Percentiles rank a stretch among this genome's conserved stretches.
Conservation (phyloP, 2,888 invertebrate species). For the Protonemura montana region DNA sequence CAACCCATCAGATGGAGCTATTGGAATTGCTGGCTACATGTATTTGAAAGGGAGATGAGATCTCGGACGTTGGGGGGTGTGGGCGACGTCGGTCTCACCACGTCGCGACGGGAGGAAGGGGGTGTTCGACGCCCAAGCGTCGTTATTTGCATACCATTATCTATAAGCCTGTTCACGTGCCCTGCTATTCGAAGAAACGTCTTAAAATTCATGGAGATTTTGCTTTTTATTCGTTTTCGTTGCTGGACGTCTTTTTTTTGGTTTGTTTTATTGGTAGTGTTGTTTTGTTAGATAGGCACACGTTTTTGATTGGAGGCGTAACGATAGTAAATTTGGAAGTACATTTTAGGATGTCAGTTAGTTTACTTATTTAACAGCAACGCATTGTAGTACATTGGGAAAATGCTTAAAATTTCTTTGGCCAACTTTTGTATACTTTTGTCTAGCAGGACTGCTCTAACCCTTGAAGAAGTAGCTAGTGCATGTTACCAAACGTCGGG, state of each 20-base stretch:
- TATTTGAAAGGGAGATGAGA: slow-evolving; percentile 37
- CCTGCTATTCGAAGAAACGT: background rate
- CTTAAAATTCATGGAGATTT: slow-evolving; percentile 9
- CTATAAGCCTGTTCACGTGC: slow-evolving; percentile 16
- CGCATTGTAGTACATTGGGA: too few relatives aligned
- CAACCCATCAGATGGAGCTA: background rate
- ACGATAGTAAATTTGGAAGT: background rate
- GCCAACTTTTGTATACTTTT: too few relatives aligned
- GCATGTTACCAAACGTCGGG: too few relatives aligned
- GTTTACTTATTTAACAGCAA: too few relatives aligned
- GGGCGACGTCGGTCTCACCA: background rate
- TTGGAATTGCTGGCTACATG: slow-evolving; percentile 33
- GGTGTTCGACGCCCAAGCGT: slow-evolving; percentile 21
- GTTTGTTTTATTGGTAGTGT: background rate
- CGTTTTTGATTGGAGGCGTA: background rate
- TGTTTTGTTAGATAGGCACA: background rate
- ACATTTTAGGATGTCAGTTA: background rate
- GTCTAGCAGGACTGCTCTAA: too few relatives aligned
- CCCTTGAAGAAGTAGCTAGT: too few relatives aligned
- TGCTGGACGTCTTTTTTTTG: background rate
- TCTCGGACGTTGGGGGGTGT: slow-evolving; percentile 15
- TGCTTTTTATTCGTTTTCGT: background rate
- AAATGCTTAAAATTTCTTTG: too few relatives aligned
- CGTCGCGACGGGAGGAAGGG: background rate
- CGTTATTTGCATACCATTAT: slow-evolving; percentile 39